Percentiles rank a stretch among this genome's conserved stretches.
Evolutionary conservation across 2,113 vertebrate species (phyloP).

Genomic region (Asarcornis scutulata): DNA sequence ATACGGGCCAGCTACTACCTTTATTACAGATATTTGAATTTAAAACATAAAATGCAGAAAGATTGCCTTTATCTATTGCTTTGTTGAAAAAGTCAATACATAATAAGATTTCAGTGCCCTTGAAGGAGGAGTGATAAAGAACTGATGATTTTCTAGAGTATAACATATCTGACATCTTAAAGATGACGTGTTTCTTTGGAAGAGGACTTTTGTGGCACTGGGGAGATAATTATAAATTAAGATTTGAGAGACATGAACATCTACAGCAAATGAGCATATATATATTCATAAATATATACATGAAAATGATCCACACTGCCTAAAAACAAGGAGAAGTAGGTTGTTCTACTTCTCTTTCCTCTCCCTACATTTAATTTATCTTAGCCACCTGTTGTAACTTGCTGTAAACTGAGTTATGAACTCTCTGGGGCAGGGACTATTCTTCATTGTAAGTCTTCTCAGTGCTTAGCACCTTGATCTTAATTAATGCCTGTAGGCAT

Average conservation of each 20-base stretch:
- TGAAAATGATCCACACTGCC: not conserved
- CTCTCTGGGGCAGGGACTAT: slow-evolving; percentile 20
- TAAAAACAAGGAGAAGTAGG: not conserved
- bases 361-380: not conserved
- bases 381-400: slow-evolving; percentile 24
- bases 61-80: not conserved
- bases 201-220: not conserved
- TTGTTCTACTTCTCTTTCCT: not conserved
- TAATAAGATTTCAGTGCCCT: not conserved
- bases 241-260: not conserved
- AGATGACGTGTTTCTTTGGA: not conserved
- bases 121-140: not conserved
- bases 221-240: not conserved
- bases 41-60: not conserved
- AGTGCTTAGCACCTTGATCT: slow-evolving; percentile 43
- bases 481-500: slow-evolving; percentile 58
- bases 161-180: not conserved
- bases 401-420: slow-evolving; percentile 9
- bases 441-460: slow-evolving; percentile 13
- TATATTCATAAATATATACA: not conserved
- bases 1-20: not conserved
- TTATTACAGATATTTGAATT: not conserved
- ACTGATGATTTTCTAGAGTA: not conserved
- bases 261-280: not conserved
- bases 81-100: not conserved